A percentile compares a stretch with the other conserved stretches of the same genome.
Conservation (phyloP, 2,888 invertebrate genomes). For the Morpho achilles region DNA sequence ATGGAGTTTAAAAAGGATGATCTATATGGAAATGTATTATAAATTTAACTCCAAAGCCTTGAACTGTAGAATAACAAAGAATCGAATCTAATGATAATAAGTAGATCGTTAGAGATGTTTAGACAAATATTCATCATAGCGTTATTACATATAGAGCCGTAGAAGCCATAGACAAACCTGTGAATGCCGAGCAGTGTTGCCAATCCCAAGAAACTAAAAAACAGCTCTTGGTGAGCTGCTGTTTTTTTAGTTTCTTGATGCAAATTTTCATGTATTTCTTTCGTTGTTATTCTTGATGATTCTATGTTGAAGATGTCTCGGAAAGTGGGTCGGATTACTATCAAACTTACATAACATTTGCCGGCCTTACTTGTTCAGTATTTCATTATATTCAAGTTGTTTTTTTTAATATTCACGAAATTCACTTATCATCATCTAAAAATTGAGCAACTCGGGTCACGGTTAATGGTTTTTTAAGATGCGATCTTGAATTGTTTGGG, state of each 20-base stretch:
- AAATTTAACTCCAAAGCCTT: constrained; percentile 16
- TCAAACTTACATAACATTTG: constrained; percentile 15
- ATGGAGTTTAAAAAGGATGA: constrained; percentile 8
- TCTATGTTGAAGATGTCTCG: constrained; percentile 21
- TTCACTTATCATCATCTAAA: constrained; percentile 27
- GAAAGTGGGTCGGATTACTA: constrained; percentile 25
- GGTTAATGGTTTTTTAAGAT: constrained; percentile 25
- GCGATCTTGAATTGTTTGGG: constrained; percentile 23
- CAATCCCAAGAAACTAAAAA: too few relatives aligned
- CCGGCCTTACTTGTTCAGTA: constrained; percentile 8
- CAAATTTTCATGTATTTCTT: constrained; percentile 36
- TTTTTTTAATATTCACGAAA: constrained; percentile 22
- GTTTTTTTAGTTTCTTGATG: too few relatives aligned
- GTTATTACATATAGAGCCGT: constrained; percentile 16
- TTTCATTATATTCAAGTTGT: constrained; percentile 11
- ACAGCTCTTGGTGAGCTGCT: too few relatives aligned
- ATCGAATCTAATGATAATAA: constrained; percentile 28
- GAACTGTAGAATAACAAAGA: constrained; percentile 13
- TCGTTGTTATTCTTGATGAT: constrained; percentile 44
- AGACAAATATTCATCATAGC: constrained; percentile 47
- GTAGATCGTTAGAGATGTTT: constrained; percentile 35
- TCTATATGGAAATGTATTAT: constrained; percentile 12
- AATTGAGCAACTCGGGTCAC: constrained; percentile 24
- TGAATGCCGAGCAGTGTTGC: too few relatives aligned
- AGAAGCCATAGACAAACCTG: not conserved